Conservation (phyloP, 2,888 invertebrate genomes). For the Latrodectus elegans region DNA sequence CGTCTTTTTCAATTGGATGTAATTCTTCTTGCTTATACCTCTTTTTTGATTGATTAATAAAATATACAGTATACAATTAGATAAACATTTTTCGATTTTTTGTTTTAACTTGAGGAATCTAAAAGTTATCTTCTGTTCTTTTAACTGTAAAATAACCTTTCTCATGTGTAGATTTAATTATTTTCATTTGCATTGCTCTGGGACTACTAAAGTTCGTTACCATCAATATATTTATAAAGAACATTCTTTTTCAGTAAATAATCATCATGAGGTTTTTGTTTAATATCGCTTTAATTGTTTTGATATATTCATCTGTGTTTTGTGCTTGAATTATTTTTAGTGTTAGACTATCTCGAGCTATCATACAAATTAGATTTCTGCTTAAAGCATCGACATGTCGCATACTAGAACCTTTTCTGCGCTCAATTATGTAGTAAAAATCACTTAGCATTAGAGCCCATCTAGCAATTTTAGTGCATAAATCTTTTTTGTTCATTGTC, state of each 20-base stretch:
- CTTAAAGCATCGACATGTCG: neutral
- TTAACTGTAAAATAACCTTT: neutral
- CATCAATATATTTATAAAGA: conserved; percentile 1
- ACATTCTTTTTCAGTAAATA: conserved; percentile 1
- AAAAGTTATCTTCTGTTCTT: neutral
- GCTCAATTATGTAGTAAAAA: neutral
- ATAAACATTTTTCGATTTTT: no score
- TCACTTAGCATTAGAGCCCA: neutral
- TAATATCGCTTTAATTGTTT: neutral
- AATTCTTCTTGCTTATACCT: neutral
- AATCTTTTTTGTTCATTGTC: neutral
- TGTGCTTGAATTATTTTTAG: conserved; percentile 8
- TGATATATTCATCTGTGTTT: neutral
- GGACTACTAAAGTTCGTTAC: neutral
- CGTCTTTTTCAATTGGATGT: neutral
- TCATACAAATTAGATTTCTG: neutral
- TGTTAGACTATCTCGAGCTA: neutral
- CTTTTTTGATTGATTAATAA: no score
- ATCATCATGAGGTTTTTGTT: neutral
- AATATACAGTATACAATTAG: no score
- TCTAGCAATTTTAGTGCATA: neutral
- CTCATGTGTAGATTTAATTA: neutral
- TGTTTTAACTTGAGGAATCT: no score
- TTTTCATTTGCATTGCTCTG: neutral
- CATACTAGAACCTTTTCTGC: neutral